These are phyloP conservation scores for Takifugu ocellatus DNA, from an alignment of 2,797 vertebrate genomes.

Conservation along the genomic window DNA sequence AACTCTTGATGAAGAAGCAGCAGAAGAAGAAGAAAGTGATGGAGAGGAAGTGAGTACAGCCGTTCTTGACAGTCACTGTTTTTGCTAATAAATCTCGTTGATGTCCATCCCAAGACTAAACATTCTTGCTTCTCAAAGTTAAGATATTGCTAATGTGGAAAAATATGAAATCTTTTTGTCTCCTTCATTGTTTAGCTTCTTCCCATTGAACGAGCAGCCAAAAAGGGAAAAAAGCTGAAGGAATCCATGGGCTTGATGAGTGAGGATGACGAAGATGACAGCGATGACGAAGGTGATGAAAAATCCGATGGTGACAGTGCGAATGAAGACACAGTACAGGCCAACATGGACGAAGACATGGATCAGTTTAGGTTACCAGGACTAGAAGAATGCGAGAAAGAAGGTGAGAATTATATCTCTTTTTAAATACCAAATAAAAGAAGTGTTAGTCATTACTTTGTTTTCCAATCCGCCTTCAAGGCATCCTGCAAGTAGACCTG, in stretches of 20 bases:
- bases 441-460: not conserved
- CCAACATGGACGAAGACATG: constrained; percentile 80
- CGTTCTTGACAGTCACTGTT: not conserved
- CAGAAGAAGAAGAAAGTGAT: constrained; percentile 71
- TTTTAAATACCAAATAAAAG: constrained; percentile 3
- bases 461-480: constrained; percentile 53
- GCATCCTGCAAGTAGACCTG: constrained; percentile 79
- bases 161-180: not conserved
- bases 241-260: constrained; percentile 46
- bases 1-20: constrained; percentile 71
- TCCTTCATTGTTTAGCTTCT: constrained; percentile 77
- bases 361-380: constrained; percentile 84
- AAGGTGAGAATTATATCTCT: constrained; percentile 67
- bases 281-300: constrained; percentile 47
- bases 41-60: constrained; percentile 70
- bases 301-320: constrained; percentile 68
- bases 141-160: not conserved
- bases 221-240: constrained; percentile 78
- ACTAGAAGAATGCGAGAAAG: constrained; percentile 79
- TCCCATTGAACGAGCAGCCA: constrained; percentile 91
- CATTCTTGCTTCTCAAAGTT: not conserved
- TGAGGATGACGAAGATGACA: constrained; percentile 65
- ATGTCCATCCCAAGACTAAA: too few species aligned
- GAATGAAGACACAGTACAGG: constrained; percentile 74
- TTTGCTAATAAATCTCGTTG: too few species aligned